Evolutionary conservation across 2,888 invertebrate genomes (phyloP).

Genomic region (Eugnorisma glareosa): DNA sequence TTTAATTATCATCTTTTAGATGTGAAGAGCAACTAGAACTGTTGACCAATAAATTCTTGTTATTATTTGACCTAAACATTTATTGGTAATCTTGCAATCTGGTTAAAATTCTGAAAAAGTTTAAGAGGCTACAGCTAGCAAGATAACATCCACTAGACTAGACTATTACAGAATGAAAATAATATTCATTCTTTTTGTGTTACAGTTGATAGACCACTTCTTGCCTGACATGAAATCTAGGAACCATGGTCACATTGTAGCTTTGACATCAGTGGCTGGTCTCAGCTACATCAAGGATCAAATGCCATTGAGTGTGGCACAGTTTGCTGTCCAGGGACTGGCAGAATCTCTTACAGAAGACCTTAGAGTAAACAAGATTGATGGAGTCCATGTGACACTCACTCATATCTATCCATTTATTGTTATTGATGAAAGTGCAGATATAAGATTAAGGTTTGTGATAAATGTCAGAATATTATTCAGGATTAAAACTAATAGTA

Average conservation of each 20-base stretch:
- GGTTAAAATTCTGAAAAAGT: neutral
- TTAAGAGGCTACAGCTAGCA: neutral
- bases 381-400: conserved; percentile 91
- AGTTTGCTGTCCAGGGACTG: conserved; percentile 92
- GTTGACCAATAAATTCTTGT: neutral
- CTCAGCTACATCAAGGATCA: conserved; percentile 90
- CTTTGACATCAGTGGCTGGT: conserved; percentile 92
- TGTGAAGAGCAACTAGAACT: neutral
- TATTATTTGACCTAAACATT: neutral
- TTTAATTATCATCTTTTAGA: neutral
- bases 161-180: neutral
- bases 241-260: conserved; percentile 91
- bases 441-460: conserved; percentile 90
- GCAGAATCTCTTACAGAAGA: conserved; percentile 92
- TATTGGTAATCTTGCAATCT: neutral
- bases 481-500: neutral
- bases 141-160: conserved; percentile 8
- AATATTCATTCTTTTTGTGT: conserved; percentile 25
- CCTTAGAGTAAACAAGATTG: conserved; percentile 89
- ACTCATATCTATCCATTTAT: conserved; percentile 92
- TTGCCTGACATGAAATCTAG: conserved; percentile 91
- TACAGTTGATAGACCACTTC: conserved; percentile 91
- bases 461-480: neutral
- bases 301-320: conserved; percentile 91
- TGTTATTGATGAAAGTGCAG: conserved; percentile 88